Percentiles rank a stretch among this genome's conserved stretches.
phyloP scores from a whole-genome alignment of 2,888 invertebrate genomes.

The Epinotia brunnichana region DNA sequence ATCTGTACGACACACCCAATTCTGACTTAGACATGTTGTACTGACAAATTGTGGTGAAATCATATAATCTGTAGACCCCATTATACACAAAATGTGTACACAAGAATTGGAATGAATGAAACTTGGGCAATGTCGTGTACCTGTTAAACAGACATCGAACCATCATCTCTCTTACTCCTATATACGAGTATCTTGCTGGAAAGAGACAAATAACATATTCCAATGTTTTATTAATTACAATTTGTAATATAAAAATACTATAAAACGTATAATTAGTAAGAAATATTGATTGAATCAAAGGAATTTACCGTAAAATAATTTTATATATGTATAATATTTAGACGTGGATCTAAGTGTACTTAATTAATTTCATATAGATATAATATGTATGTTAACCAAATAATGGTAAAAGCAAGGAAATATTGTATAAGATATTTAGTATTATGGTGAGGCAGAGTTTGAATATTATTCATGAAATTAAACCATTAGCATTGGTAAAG shows the following conservation, averaged over 20 bases:
- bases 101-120: neutral
- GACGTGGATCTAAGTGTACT: slow-evolving; percentile 40
- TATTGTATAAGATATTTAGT: slow-evolving; percentile 35
- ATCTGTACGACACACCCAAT: too few relatives aligned
- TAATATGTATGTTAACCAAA: slow-evolving; percentile 14
- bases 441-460: neutral
- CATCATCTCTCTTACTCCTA: neutral
- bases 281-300: slow-evolving; percentile 29
- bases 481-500: slow-evolving; percentile 16
- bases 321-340: slow-evolving; percentile 34
- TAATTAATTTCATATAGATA: slow-evolving; percentile 34
- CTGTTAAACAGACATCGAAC: neutral
- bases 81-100: slow-evolving; percentile 12
- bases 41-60: too few relatives aligned
- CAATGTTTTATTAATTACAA: slow-evolving; percentile 5
- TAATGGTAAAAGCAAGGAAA: slow-evolving; percentile 38
- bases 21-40: too few relatives aligned
- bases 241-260: slow-evolving; percentile 11
- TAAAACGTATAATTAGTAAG: neutral
- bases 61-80: too few relatives aligned
- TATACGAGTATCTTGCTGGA: neutral
- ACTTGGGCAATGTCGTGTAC: slow-evolving; percentile 1
- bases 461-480: slow-evolving; percentile 16
- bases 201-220: neutral
- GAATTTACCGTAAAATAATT: slow-evolving; percentile 30